Percentiles rank a stretch among this genome's conserved stretches.
Evolutionary conservation across 2,113 vertebrate species (phyloP).

Genomic region (Vidua chalybeata): DNA sequence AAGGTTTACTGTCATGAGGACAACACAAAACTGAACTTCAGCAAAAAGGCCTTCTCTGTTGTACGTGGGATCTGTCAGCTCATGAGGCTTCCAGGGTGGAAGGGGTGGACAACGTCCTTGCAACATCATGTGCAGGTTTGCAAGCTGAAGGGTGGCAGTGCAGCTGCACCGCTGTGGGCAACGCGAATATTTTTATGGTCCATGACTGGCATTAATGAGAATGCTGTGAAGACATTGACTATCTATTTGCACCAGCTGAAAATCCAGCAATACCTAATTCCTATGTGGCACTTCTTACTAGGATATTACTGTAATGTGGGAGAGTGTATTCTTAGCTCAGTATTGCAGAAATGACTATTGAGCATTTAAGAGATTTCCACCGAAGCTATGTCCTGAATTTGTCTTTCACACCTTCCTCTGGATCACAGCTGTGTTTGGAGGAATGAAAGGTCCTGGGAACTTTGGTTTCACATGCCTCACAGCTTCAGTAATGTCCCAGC

Average conservation of each 20-base stretch:
- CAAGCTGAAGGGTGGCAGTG: rapidly evolving
- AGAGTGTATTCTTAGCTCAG: background rate
- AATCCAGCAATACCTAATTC: background rate
- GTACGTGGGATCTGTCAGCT: background rate
- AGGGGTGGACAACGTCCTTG: background rate
- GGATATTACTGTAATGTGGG: background rate
- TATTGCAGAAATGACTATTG: background rate
- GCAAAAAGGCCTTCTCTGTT: background rate
- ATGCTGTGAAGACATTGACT: background rate
- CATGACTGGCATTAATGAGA: rapidly evolving
- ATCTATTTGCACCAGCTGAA: background rate
- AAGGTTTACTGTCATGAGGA: background rate
- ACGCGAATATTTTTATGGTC: rapidly evolving
- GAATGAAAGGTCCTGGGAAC: background rate
- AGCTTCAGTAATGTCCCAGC: background rate
- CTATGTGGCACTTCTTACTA: rapidly evolving
- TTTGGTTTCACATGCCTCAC: background rate
- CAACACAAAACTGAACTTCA: background rate
- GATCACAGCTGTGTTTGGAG: background rate
- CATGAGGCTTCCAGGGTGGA: rapidly evolving
- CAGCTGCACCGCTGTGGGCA: background rate
- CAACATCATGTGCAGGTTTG: rapidly evolving
- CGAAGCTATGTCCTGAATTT: background rate
- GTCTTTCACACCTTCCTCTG: background rate
- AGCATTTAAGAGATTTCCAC: background rate